These are phyloP conservation scores for Oreonectes daqikongensis DNA, from an alignment of 2,797 vertebrate species.

Conservation along the genomic window DNA sequence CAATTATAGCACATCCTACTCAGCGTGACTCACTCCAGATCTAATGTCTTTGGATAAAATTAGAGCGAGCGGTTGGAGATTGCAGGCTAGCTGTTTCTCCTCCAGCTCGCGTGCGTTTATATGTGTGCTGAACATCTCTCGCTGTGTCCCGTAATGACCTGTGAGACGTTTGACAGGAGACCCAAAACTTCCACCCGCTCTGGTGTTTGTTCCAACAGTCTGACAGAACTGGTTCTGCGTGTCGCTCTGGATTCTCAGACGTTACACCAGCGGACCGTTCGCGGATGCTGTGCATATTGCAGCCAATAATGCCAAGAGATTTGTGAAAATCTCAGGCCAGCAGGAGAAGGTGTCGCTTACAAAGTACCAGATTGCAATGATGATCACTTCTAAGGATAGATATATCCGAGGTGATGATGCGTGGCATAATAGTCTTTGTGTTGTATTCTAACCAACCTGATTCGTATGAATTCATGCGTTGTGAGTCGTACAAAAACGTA, in stretches of 20 bases:
- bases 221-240: slow-evolving; percentile 6
- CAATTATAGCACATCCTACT: slow-evolving; percentile 21
- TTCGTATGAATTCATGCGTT: no score
- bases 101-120: neutral
- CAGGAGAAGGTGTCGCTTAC: neutral
- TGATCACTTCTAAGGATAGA: neutral
- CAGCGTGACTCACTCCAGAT: slow-evolving; percentile 36
- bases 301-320: neutral
- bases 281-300: neutral
- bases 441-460: neutral
- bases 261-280: neutral
- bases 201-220: slow-evolving; percentile 12
- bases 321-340: neutral
- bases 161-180: slow-evolving; percentile 24
- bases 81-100: neutral
- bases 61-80: slow-evolving; percentile 21
- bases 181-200: slow-evolving; percentile 1
- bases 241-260: slow-evolving; percentile 9
- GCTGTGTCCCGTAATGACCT: neutral
- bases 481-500: no score
- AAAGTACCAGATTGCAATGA: neutral
- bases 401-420: neutral
- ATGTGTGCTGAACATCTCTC: neutral
- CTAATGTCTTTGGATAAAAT: slow-evolving; percentile 24
- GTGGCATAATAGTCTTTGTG: neutral